Conservation (phyloP, 2,797 vertebrate genomes). For the Vultur gryphus region DNA sequence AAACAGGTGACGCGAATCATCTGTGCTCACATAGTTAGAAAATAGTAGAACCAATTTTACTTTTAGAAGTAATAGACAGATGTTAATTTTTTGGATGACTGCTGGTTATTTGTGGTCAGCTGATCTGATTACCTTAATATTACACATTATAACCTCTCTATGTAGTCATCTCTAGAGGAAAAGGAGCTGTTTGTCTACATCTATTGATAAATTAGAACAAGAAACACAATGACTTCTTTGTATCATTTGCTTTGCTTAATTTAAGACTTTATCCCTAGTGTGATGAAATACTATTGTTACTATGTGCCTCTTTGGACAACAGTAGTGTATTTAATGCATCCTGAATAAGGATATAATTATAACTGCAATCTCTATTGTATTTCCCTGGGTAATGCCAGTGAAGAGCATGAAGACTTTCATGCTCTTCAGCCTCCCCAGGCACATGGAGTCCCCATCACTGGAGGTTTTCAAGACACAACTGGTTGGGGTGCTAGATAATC, state of each 20-base stretch:
- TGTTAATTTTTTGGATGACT: slow-evolving; percentile 25
- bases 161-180: background rate
- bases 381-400: background rate
- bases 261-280: background rate
- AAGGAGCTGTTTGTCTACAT: background rate
- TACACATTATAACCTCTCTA: background rate
- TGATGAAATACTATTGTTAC: background rate
- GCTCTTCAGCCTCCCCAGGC: background rate
- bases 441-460: background rate
- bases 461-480: background rate
- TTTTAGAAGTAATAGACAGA: background rate
- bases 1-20: background rate
- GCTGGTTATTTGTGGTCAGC: background rate
- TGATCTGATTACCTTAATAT: background rate
- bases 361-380: background rate
- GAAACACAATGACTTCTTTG: background rate
- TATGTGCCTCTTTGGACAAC: background rate
- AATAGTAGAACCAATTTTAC: background rate
- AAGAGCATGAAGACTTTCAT: background rate
- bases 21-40: background rate
- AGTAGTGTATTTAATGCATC: background rate
- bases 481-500: background rate
- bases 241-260: background rate
- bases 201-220: background rate
- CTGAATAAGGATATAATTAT: background rate